Conservation (phyloP, 2,888 invertebrate species). For the Chrysopilus asiliformis region DNA sequence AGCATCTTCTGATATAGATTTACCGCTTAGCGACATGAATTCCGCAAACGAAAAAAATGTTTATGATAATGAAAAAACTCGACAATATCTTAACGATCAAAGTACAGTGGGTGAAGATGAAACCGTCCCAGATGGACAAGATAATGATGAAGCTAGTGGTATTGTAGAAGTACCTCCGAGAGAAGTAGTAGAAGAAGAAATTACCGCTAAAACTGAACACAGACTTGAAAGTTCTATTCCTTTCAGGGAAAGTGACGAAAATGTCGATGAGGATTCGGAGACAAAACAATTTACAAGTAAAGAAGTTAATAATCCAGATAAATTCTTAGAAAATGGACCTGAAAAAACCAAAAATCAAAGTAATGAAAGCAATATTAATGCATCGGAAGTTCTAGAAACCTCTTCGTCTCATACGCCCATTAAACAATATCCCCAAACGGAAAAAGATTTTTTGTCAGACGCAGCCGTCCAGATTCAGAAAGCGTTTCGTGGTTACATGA, state of each 20-base stretch:
- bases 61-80: too few species aligned
- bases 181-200: neutral
- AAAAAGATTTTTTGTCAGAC: slow-evolving; percentile 1
- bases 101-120: slow-evolving; percentile 1
- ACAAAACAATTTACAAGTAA: neutral
- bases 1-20: too few species aligned
- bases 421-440: too few species aligned
- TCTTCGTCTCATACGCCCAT: too few species aligned
- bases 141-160: slow-evolving; percentile 4
- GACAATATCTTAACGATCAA: too few species aligned
- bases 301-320: neutral
- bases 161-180: slow-evolving; percentile 3
- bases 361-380: neutral
- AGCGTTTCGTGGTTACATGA: slow-evolving; percentile 3
- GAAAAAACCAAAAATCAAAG: neutral
- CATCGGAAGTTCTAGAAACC: too few species aligned
- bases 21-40: too few species aligned
- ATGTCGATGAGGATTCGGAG: neutral
- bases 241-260: neutral
- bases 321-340: neutral
- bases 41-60: too few species aligned
- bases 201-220: neutral
- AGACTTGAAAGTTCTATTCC: neutral
- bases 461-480: slow-evolving; percentile 10
- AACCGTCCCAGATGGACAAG: slow-evolving; percentile 6